These are phyloP conservation scores for Acanthosepion esculentum DNA, from an alignment of 2,888 invertebrate species.

Conservation along the genomic window DNA sequence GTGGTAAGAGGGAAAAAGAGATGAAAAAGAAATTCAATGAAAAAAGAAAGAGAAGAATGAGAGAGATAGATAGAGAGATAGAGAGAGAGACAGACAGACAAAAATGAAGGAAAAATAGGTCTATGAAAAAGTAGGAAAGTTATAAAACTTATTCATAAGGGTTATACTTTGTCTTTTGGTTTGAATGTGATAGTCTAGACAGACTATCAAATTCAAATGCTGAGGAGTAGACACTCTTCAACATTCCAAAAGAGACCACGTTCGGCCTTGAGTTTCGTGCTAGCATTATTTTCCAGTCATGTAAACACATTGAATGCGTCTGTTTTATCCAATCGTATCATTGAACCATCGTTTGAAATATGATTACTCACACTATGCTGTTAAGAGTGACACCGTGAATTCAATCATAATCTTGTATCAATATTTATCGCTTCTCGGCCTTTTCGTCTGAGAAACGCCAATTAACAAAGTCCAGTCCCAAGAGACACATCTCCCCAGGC, in stretches of 20 bases:
- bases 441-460: too few species aligned
- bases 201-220: too few species aligned
- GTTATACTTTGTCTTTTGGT: too few species aligned
- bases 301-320: neutral
- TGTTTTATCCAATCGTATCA: neutral
- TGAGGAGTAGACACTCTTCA: too few species aligned
- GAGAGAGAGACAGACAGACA: neutral
- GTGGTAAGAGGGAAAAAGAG: neutral
- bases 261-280: too few species aligned
- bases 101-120: neutral
- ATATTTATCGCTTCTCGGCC: too few species aligned
- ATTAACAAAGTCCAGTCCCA: too few species aligned
- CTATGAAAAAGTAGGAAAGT: neutral
- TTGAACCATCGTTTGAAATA: neutral
- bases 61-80: neutral
- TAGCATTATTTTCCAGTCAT: neutral
- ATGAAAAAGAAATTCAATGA: neutral
- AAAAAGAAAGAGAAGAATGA: neutral
- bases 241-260: too few species aligned
- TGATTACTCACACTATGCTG: neutral
- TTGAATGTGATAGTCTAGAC: too few species aligned
- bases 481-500: too few species aligned
- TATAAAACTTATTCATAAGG: too few species aligned
- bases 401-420: too few species aligned
- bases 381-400: neutral